Evolutionary conservation across 2,888 invertebrate genomes (phyloP), one percentile per base, ranked within the genome.

Genomic region (Dyspetes luteomarginatus): DNA sequence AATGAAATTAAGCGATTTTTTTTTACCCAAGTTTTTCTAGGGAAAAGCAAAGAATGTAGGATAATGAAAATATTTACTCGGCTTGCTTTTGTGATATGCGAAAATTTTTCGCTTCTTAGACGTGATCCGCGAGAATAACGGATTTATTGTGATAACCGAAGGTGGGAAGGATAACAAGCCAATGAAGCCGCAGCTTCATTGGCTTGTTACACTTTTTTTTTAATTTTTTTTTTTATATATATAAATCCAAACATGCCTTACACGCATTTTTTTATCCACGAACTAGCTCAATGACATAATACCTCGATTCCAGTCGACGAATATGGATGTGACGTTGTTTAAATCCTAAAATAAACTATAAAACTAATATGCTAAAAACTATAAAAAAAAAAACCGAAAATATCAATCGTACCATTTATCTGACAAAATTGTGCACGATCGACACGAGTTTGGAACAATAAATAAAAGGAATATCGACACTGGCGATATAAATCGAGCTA

Each of bases 171-270:
- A 41, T 3, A 52, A 28, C 17, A n/a, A n/a, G n/a, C n/a, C n/a
- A n/a, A n/a, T n/a, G n/a, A n/a, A n/a, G n/a, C n/a, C n/a, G n/a
- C n/a, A n/a, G n/a, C 24, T 55, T 3, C 7, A 52, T 28, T 7
- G 30, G 26, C 15, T 19, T 48, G 36, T 48, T 55, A 12, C 12
- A 24, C 15, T 19, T 45, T 67, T 48, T 58, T 60, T 75, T 68
- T 45, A 0, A 22, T 48, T 58, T 22, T 24, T 26, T 41, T 55
- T 68, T 45, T 28, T 48, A 24, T 50, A 9, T 71, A 19, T 22
- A 68, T 36, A 62, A 30, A 62, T 55, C 12, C 12, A 30, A 26
- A 50, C 36, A 58, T 45, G 65, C 65, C 28, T 75, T 75, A 60
- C 28, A 55, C 50, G 26, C 43, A 60, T 62, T 50, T 41, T 45